A percentile compares a stretch with the other conserved stretches of the same genome.
These are phyloP conservation scores for Carollia perspicillata DNA, from an alignment of 2,113 vertebrate genomes.

Conservation along the genomic window DNA sequence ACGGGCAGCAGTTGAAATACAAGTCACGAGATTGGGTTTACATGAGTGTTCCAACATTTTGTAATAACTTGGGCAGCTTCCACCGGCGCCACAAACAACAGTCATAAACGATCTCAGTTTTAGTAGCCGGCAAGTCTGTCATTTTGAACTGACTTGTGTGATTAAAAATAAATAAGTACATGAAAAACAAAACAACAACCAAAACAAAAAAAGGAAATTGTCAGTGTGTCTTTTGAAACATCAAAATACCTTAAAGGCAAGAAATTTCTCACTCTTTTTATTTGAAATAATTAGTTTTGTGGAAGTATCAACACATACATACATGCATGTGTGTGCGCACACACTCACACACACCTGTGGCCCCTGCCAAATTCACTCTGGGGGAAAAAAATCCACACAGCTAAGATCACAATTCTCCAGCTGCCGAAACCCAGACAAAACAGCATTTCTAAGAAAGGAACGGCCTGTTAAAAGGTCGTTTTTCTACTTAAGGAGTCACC, in stretches of 20 bases:
- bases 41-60: neutral
- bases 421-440: neutral
- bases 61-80: neutral
- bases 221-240: neutral
- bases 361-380: neutral
- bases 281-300: neutral
- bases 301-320: neutral
- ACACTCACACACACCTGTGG: neutral
- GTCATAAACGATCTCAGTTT: neutral
- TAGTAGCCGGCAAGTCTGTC: neutral
- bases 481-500: neutral
- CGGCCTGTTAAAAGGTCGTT: neutral
- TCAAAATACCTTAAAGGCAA: neutral
- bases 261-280: neutral
- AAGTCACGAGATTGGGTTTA: neutral
- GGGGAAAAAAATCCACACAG: neutral
- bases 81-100: neutral
- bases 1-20: neutral
- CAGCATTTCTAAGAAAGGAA: neutral
- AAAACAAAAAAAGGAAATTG: neutral
- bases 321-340: rapidly evolving
- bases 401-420: neutral
- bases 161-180: neutral
- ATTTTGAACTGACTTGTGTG: neutral
- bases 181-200: neutral